Conservation (phyloP, 1,140 invertebrate genomes). For the Bombus superbus region DNA sequence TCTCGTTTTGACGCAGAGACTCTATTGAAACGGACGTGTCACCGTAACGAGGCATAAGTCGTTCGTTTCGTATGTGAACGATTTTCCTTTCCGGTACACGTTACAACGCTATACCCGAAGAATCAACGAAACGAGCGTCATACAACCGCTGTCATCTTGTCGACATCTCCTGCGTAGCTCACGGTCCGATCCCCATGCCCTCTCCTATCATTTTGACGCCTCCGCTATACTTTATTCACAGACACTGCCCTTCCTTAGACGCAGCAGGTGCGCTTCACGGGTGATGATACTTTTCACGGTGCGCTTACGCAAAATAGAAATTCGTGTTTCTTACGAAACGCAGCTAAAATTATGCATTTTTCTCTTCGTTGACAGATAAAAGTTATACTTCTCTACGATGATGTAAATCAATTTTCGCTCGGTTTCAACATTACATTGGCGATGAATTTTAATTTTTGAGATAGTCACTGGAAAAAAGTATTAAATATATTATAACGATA, state of each 20-base stretch:
- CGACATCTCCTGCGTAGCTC: conserved; percentile 68
- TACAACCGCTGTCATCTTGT: conserved; percentile 70
- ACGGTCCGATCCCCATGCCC: conserved; percentile 61
- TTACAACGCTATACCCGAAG: neutral
- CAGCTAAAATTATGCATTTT: neutral
- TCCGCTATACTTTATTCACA: conserved; percentile 49
- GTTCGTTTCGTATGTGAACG: conserved; percentile 7
- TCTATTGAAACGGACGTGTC: neutral
- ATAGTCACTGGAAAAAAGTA: too few species aligned
- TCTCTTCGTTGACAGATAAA: neutral
- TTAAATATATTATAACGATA: neutral
- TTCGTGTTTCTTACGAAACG: conserved; percentile 20
- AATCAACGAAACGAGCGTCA: conserved; percentile 54
- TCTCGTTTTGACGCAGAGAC: conserved; percentile 31
- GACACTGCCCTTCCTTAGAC: conserved; percentile 11
- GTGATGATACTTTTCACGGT: conserved; percentile 26
- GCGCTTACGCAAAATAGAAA: conserved; percentile 45
- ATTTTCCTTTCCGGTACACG: conserved; percentile 3
- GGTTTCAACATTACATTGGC: neutral
- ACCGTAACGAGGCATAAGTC: conserved; percentile 44
- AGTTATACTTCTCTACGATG: neutral
- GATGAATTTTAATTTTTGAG: neutral
- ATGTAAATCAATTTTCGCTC: too few species aligned
- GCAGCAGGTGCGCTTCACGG: conserved; percentile 42
- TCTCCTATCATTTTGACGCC: conserved; percentile 56